Evolutionary conservation across 2,113 vertebrate genomes (phyloP).

Genomic region (Corythaeola cristata): DNA sequence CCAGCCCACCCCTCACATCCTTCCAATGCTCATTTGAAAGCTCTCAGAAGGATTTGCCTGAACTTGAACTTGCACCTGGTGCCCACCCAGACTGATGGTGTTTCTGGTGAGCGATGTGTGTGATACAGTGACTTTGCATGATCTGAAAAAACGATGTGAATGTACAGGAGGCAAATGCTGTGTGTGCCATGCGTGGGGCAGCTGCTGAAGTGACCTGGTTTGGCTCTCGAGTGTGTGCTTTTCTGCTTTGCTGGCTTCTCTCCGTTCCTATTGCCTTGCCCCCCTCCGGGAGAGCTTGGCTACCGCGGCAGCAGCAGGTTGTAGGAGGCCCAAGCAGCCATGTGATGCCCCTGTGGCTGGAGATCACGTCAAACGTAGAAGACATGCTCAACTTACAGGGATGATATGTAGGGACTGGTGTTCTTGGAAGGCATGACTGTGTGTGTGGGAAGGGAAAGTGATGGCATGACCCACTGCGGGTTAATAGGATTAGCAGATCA

Average conservation of each 20-base stretch:
- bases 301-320: not conserved
- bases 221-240: not conserved
- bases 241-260: not conserved
- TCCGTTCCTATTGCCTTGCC: accelerated
- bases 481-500: not conserved
- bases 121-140: not conserved
- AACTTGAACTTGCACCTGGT: not conserved
- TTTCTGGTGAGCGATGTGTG: accelerated
- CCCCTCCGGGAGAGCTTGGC: not conserved
- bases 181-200: not conserved
- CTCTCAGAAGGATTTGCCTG: not conserved
- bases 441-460: not conserved
- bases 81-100: accelerated
- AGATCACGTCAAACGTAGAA: not conserved
- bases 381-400: not conserved
- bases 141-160: not conserved
- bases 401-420: not conserved
- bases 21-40: not conserved
- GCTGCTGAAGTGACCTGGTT: not conserved
- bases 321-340: not conserved
- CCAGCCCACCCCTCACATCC: not conserved
- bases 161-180: not conserved
- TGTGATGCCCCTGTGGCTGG: not conserved
- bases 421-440: not conserved
- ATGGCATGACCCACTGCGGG: not conserved